phyloP scores from a whole-genome alignment of 2,888 invertebrate species.

The Mantis religiosa region DNA sequence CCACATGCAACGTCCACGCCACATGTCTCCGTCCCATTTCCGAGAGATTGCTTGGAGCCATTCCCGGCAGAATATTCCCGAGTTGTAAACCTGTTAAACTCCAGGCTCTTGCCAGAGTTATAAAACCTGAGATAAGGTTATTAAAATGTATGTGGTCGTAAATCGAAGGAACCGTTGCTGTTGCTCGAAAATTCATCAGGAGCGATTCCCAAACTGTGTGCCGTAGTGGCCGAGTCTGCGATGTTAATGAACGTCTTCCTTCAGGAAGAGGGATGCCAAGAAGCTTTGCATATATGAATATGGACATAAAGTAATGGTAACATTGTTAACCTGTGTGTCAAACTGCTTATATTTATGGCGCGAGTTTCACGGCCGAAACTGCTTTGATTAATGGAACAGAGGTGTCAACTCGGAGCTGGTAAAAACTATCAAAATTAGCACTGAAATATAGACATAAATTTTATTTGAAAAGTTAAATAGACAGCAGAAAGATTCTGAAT shows the following conservation, averaged over 20 bases:
- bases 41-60: background rate
- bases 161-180: background rate
- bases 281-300: background rate
- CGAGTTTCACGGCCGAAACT: background rate
- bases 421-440: too few species aligned
- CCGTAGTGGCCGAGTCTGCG: background rate
- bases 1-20: background rate
- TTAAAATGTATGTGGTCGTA: background rate
- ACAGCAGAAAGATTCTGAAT: too few species aligned
- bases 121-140: background rate
- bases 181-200: background rate
- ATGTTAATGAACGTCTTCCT: background rate
- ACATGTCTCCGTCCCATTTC: background rate
- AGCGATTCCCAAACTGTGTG: background rate
- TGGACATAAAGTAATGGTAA: background rate
- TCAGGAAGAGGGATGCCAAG: background rate
- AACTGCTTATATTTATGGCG: background rate
- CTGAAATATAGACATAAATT: too few species aligned
- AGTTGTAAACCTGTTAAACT: background rate
- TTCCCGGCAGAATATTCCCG: background rate
- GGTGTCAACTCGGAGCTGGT: too few species aligned
- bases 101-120: background rate
- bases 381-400: too few species aligned
- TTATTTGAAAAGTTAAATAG: too few species aligned
- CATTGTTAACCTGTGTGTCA: background rate